Evolutionary conservation across 2,888 invertebrate species (phyloP).

Genomic region (Tribolium freemani): DNA sequence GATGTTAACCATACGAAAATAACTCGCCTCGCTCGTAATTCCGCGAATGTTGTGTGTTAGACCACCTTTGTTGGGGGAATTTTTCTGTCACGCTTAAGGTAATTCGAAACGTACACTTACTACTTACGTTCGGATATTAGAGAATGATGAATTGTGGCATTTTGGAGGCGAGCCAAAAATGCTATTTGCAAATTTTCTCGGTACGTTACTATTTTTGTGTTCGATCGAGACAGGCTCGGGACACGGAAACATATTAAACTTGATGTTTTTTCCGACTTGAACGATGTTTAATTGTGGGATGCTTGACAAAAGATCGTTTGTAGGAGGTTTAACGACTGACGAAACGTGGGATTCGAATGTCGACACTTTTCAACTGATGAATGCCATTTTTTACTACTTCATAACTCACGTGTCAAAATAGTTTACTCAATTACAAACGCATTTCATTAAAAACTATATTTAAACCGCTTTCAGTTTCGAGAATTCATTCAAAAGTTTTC

Average conservation of each 20-base stretch:
- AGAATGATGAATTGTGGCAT: slow-evolving; percentile 56
- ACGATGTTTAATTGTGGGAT: neutral
- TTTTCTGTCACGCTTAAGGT: slow-evolving; percentile 53
- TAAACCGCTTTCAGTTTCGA: too few relatives aligned
- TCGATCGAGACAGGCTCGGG: neutral
- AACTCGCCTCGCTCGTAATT: slow-evolving; percentile 10
- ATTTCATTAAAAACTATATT: neutral
- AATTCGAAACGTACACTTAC: slow-evolving; percentile 54
- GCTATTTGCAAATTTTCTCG: slow-evolving; percentile 46
- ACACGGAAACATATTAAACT: neutral
- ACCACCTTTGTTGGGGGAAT: slow-evolving; percentile 42
- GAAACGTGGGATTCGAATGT: neutral
- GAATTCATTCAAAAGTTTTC: too few relatives aligned
- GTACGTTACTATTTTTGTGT: slow-evolving; percentile 2
- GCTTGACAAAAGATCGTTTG: neutral
- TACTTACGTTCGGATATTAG: slow-evolving; percentile 55
- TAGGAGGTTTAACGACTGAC: slow-evolving; percentile 1
- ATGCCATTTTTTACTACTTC: neutral
- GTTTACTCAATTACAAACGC: neutral
- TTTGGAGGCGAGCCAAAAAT: slow-evolving; percentile 48
- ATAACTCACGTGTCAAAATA: neutral
- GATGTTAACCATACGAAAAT: slow-evolving; percentile 52
- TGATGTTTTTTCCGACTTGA: neutral
- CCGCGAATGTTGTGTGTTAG: slow-evolving; percentile 25
- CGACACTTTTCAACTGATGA: neutral